A percentile compares a stretch with the other conserved stretches of the same genome.
Evolutionary conservation across 1,140 invertebrate species (phyloP).

Genomic region (Aphelenchoides besseyi): DNA sequence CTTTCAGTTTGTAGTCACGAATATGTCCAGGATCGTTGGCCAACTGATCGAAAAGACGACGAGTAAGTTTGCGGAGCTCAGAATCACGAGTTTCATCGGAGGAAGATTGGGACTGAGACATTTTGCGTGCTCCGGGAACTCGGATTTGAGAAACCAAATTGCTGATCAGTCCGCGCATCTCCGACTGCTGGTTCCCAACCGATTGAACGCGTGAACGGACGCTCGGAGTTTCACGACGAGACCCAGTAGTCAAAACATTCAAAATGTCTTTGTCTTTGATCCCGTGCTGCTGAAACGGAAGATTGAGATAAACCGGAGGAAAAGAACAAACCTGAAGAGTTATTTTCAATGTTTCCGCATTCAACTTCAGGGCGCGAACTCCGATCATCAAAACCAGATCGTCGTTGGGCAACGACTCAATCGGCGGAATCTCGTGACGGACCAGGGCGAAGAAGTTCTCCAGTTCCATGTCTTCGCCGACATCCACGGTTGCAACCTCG

Average conservation of each 20-base stretch:
- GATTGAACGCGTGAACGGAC: neutral
- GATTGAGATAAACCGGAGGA: neutral
- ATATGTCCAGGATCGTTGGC: neutral
- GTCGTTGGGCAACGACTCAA: neutral
- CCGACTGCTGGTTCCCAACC: neutral
- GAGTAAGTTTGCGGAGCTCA: neutral
- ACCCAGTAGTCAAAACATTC: neutral
- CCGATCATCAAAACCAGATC: conserved; percentile 1
- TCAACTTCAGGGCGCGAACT: neutral
- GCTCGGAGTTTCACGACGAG: neutral
- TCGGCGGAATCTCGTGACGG: neutral
- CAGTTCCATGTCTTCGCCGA: conserved; percentile 13
- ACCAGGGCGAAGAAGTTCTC: conserved; percentile 2
- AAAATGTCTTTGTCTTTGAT: neutral
- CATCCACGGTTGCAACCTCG: neutral
- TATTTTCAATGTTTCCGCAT: conserved; percentile 1
- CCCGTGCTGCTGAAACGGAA: neutral
- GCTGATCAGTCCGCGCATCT: neutral
- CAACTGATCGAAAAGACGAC: conserved; percentile 1
- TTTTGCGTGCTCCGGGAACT: neutral
- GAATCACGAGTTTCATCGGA: too few relatives aligned
- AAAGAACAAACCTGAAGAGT: neutral
- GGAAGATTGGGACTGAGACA: neutral
- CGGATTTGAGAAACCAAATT: neutral
- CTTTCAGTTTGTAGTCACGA: conserved; percentile 12